phyloP scores from a whole-genome alignment of 2,888 invertebrate species.

The Cantharis rufa region DNA sequence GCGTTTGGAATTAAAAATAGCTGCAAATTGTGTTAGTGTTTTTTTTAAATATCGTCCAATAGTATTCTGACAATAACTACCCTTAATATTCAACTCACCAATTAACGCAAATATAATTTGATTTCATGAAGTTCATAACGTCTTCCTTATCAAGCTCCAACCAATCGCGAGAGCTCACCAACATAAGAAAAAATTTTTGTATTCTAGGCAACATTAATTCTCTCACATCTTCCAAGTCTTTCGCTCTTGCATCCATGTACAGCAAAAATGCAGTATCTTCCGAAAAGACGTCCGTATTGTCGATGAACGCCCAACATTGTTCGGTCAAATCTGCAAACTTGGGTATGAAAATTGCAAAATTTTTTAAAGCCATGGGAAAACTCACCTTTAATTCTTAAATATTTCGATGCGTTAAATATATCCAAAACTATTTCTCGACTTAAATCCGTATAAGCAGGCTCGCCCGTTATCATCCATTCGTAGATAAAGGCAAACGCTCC shows the following conservation, averaged over 20 bases:
- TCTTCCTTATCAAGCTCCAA: conserved; percentile 68
- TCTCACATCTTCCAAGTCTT: conserved; percentile 64
- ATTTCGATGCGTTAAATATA: conserved; percentile 73
- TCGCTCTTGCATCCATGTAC: conserved; percentile 59
- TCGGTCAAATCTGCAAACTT: conserved; percentile 66
- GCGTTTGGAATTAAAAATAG: too few species aligned
- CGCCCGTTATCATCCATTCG: conserved; percentile 78
- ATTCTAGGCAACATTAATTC: conserved; percentile 76
- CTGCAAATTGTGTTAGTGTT: too few species aligned
- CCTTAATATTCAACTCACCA: conserved; percentile 60
- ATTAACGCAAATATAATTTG: conserved; percentile 75
- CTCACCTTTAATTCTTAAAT: conserved; percentile 69
- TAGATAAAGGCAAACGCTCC: conserved; percentile 73
- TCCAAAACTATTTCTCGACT: conserved; percentile 73
- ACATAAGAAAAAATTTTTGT: conserved; percentile 74
- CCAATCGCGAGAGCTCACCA: conserved; percentile 77
- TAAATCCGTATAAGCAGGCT: conserved; percentile 67
- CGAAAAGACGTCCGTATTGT: conserved; percentile 68
- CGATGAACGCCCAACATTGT: conserved; percentile 78
- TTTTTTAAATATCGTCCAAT: too few species aligned
- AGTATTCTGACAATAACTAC: too few species aligned
- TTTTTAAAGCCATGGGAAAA: background rate
- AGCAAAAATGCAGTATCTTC: conserved; percentile 77
- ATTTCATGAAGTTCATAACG: conserved; percentile 67
- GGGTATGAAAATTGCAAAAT: background rate